A percentile compares a stretch with the other conserved stretches of the same genome.
Conservation (phyloP, 1,140 invertebrate species). For the Drosophila triauraria region DNA sequence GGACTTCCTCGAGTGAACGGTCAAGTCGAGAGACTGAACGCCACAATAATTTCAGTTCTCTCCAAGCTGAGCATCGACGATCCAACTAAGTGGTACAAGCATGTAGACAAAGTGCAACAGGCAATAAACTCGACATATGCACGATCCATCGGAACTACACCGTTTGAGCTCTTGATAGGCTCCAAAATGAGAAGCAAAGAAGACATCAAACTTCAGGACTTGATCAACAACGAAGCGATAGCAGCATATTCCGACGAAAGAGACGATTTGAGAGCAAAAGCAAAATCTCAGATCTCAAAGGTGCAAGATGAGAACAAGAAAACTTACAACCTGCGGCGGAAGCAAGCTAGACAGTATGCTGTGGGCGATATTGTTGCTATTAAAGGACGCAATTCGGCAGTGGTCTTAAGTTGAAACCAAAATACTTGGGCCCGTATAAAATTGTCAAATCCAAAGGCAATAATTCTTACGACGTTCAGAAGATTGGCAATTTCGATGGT, state of each 20-base stretch:
- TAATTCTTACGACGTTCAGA: neutral
- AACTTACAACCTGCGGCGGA: neutral
- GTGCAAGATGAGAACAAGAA: neutral
- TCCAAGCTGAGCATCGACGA: constrained; percentile 1
- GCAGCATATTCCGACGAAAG: neutral
- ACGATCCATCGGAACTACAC: neutral
- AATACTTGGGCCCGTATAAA: no score
- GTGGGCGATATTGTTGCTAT: neutral
- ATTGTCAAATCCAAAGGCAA: neutral
- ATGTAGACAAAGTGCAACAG: constrained; percentile 4
- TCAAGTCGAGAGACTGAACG: neutral
- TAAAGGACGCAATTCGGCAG: neutral
- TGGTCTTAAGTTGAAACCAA: no score
- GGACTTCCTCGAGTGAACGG: neutral
- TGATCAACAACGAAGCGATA: neutral
- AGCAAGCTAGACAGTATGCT: neutral
- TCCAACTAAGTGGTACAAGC: neutral
- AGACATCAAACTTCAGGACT: neutral
- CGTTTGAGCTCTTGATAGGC: neutral
- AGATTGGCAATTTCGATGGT: neutral
- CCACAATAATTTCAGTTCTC: constrained; percentile 1
- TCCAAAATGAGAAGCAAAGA: neutral
- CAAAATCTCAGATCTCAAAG: neutral
- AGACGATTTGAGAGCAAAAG: neutral
- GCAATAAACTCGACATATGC: neutral